Conservation (phyloP, 2,113 vertebrate genomes). For the Acrocephalus kingi region DNA sequence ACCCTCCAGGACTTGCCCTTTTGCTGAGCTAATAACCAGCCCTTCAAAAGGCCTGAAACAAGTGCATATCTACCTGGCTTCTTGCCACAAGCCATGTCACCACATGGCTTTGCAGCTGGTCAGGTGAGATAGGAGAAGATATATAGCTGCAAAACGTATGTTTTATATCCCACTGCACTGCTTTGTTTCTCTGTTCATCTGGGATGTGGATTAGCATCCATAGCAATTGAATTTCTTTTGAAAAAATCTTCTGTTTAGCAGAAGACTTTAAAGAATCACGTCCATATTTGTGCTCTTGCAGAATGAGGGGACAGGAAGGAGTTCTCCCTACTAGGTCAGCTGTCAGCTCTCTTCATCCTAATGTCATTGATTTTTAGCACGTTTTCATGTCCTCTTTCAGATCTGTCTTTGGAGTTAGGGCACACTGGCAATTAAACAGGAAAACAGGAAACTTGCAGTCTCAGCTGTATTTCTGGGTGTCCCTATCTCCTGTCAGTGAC, state of each 20-base stretch:
- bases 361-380: background rate
- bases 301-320: background rate
- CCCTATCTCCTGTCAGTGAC: background rate
- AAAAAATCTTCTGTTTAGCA: background rate
- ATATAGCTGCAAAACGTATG: rapidly evolving
- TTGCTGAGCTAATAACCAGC: background rate
- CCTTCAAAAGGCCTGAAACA: background rate
- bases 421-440: background rate
- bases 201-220: background rate
- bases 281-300: background rate
- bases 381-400: background rate
- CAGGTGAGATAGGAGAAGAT: background rate
- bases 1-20: background rate
- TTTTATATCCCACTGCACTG: background rate
- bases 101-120: background rate
- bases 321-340: background rate
- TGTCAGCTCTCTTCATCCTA: background rate
- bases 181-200: background rate
- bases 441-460: background rate
- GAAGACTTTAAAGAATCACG: background rate
- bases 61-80: background rate
- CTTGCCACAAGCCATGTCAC: background rate
- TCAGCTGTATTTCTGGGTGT: background rate
- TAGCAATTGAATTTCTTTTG: background rate
- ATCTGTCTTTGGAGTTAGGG: background rate